Percentiles rank a stretch among this genome's conserved stretches.
Evolutionary conservation across 1,140 invertebrate genomes (phyloP).

Genomic region (Kradibia gibbosae): DNA sequence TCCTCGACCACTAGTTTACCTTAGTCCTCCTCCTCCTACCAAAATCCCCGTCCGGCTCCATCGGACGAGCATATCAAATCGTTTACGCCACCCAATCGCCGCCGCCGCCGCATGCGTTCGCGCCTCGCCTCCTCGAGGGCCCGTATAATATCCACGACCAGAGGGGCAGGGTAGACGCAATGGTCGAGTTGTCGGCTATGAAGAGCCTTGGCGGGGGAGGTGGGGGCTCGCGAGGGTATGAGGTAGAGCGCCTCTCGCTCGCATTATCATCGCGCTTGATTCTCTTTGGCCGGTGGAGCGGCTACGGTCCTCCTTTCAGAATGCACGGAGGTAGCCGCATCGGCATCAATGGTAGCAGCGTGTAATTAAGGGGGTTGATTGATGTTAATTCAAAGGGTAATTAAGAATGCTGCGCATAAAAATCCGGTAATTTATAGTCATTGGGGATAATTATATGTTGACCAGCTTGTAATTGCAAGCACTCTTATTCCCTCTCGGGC

Average conservation of each 20-base stretch:
- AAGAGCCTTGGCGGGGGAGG: constrained; percentile 12
- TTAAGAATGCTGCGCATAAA: constrained; percentile 74
- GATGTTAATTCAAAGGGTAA: constrained; percentile 75
- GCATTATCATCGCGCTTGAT: constrained; percentile 49
- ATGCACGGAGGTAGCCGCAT: constrained; percentile 56
- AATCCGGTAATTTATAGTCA: constrained; percentile 74
- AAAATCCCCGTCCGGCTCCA: no score
- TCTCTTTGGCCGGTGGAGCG: constrained; percentile 17
- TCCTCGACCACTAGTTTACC: not conserved
- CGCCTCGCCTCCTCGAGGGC: constrained; percentile 4
- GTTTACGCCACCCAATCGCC: not conserved
- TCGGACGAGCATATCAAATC: no score
- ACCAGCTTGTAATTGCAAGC: constrained; percentile 74
- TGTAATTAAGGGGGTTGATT: constrained; percentile 73
- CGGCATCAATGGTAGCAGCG: constrained; percentile 62
- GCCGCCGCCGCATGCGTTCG: not conserved
- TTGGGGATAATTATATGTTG: constrained; percentile 74
- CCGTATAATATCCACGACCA: constrained; percentile 19
- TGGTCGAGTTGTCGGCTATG: not conserved
- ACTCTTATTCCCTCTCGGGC: constrained; percentile 39
- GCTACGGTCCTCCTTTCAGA: constrained; percentile 33
- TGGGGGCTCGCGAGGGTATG: not conserved
- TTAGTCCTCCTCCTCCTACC: no score
- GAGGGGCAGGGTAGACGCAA: not conserved
- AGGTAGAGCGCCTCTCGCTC: constrained; percentile 39